Evolutionary conservation across 2,888 invertebrate genomes (phyloP), one percentile per base, ranked within the genome.

Genomic region (Anarsia innoxiella): DNA sequence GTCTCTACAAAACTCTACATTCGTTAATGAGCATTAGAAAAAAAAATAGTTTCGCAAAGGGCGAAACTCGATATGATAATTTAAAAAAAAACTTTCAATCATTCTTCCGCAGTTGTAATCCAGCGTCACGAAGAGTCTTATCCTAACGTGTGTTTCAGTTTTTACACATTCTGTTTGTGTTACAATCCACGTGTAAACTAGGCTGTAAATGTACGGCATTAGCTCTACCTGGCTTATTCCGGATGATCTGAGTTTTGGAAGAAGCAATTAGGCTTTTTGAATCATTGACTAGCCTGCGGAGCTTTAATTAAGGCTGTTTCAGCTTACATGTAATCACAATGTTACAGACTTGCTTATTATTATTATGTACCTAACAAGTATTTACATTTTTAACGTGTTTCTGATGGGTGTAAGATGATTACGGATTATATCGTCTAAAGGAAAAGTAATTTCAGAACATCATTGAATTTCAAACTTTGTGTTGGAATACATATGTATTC

Each of bases 251-350:
- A 63, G 65, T 71, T 75, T 72, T 60, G 59, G 58, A 65, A 65
- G 66, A 57, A 65, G 68, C 67, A 75, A 77, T 76, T 77, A 77
- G 65, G 56, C 60, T 53, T 59, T 50, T 47, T 77, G 73, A 75
- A 77, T 77, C 58, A 77, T 77, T 74, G n/a, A n/a, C n/a, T n/a
- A n/a, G n/a, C n/a, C n/a, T n/a, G n/a, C n/a, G n/a, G n/a, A n/a
- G n/a, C n/a, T n/a, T n/a, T n/a, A n/a, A n/a, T n/a, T n/a, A n/a
- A n/a, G n/a, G n/a, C n/a, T n/a, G n/a, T n/a, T n/a, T n/a, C n/a
- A n/a, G n/a, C n/a, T n/a, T n/a, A n/a, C n/a, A n/a, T n/a, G n/a
- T n/a, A n/a, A n/a, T n/a, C n/a, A n/a, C n/a, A n/a, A n/a, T n/a
- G n/a, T n/a, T n/a, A n/a, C n/a, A n/a, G n/a, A n/a, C n/a, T n/a